Base-by-base conservation (phyloP, 2,113 vertebrate species). In the Alligator mississippiensis region DNA sequence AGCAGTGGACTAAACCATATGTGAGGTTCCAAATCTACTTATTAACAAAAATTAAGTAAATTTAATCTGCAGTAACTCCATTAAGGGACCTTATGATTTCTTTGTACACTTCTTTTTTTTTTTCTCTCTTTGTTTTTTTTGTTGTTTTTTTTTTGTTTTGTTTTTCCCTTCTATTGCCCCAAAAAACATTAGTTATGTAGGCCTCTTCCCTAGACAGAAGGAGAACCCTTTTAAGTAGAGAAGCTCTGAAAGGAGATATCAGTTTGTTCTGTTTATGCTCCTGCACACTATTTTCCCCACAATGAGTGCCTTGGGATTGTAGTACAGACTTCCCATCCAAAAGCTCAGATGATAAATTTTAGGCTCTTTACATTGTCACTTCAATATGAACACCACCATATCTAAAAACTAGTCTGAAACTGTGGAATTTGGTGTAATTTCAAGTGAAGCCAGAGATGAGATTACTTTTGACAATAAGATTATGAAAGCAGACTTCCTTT, bases 171-270 rank as follows among this genome's bases (percentile, higher is more conserved):
- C 16, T n/a, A 15, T 76, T 85, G 19, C 90, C 79, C 70, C 90
- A 83, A 74, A 74, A 74, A 19, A 47, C 34, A 38, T 24, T 38
- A 34, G 12, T 15, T 11, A 47, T 22, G 38, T 22, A 74, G 70
- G 34, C 34, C 34, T 47, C 9, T 74, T 47, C 70, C 47, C 14
- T 25, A 74, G 70, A 21, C 15, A 6, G 19, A 11, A 38, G 70
- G 38, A 74, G 47, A 74, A 22, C 21, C 47, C 70, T 47, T 47
- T 47, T 47, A 47, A 47, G 47, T 47, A 47, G 47, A 83, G 91
- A 90, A 95, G 74, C n/a, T 80, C 85, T 89, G 84, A 91, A 96
- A 88, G 84, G 78, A 92, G 90, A 7, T 47, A 34, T 74, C 70
- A 84, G 1, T 60, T 93, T 82, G 68, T 91, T 74, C 74, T 19